A percentile compares a stretch with the other conserved stretches of the same genome.
Evolutionary conservation across 2,888 invertebrate genomes (phyloP).

Genomic region (Ceriagrion tenellum): DNA sequence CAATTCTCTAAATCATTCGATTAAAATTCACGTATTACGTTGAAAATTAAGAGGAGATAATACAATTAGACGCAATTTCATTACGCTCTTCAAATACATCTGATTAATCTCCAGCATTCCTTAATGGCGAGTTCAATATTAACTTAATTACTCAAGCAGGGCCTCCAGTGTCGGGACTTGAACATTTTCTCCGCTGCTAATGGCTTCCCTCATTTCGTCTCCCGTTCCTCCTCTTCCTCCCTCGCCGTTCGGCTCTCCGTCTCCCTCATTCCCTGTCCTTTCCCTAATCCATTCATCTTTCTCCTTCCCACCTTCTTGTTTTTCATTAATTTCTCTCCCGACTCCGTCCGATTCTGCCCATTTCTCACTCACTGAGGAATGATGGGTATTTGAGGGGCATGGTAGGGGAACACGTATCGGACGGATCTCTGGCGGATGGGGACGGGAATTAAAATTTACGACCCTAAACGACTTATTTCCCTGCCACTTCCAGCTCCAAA

Average conservation of each 20-base stretch:
- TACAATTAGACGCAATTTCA: neutral
- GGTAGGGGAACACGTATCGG: neutral
- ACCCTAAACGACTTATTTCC: slow-evolving; percentile 7
- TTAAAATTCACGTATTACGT: too few relatives aligned
- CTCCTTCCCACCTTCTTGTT: neutral
- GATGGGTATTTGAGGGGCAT: neutral
- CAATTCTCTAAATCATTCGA: too few relatives aligned
- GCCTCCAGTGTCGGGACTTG: neutral
- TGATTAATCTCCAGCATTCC: neutral
- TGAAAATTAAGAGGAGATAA: neutral
- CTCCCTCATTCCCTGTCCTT: neutral
- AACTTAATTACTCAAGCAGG: slow-evolving; percentile 17
- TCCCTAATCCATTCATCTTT: neutral
- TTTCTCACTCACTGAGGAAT: neutral
- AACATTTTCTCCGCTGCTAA: neutral
- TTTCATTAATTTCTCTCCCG: neutral
- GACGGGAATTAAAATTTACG: slow-evolving; percentile 47
- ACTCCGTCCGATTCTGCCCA: neutral
- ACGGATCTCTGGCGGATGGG: neutral
- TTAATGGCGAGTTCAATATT: neutral
- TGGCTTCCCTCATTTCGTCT: neutral
- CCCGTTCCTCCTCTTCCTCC: neutral
- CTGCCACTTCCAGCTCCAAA: neutral
- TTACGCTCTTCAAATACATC: neutral
- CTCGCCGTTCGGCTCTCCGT: neutral